A percentile compares a stretch with the other conserved stretches of the same genome.
Evolutionary conservation across 2,797 vertebrate genomes (phyloP).

Genomic region (Rhadinocentrus ornatus): DNA sequence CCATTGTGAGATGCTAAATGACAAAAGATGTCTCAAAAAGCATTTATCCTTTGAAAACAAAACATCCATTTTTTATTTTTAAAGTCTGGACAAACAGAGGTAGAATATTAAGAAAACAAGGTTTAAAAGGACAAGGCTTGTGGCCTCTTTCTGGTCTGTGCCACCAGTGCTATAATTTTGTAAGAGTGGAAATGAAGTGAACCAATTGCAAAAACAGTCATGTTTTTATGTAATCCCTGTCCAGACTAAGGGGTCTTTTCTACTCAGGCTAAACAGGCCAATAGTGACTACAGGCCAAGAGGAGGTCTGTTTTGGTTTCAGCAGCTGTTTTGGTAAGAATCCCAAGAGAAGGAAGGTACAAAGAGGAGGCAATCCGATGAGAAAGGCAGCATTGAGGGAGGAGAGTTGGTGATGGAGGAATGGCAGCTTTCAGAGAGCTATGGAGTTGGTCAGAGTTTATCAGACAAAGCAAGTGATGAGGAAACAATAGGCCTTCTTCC

Average conservation of each 20-base stretch:
- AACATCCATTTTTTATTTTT: too few relatives aligned
- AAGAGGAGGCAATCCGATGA: constrained; percentile 6
- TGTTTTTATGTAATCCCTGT: constrained; percentile 64
- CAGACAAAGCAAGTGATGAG: constrained; percentile 70
- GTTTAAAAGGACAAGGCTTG: constrained; percentile 40
- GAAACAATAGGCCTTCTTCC: constrained; percentile 76
- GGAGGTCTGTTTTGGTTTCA: constrained; percentile 44
- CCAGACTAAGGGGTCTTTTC: constrained; percentile 42
- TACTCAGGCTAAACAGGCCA: constrained; percentile 53
- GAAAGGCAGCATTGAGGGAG: constrained; percentile 7
- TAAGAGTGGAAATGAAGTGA: constrained; percentile 58
- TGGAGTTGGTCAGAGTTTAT: constrained; percentile 62
- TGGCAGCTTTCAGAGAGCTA: constrained; percentile 45
- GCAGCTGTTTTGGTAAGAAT: constrained; percentile 49
- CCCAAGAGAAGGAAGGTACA: constrained; percentile 22
- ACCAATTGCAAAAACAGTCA: constrained; percentile 52
- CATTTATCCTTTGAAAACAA: too few relatives aligned
- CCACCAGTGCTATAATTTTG: constrained; percentile 44
- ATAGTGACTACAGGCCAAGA: constrained; percentile 50
- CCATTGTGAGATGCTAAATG: neutral
- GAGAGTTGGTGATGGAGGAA: constrained; percentile 30
- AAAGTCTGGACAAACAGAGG: constrained; percentile 35
- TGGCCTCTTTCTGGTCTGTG: constrained; percentile 53
- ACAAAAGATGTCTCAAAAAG: neutral
- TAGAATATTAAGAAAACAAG: constrained; percentile 44